Evolutionary conservation across 1,140 invertebrate genomes (phyloP).

Genomic region (Heliconius eleuchia): DNA sequence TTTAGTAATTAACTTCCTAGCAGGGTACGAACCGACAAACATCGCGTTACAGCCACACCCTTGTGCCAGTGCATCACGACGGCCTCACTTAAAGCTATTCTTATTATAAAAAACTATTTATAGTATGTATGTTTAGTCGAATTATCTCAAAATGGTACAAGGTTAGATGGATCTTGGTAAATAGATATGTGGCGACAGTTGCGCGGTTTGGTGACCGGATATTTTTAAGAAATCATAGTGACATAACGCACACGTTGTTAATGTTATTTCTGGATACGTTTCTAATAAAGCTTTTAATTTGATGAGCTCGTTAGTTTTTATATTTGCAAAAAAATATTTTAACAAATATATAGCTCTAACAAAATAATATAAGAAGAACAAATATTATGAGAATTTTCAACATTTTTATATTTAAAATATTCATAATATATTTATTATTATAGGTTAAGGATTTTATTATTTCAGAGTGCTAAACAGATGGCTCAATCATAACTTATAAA

Average conservation of each 20-base stretch:
- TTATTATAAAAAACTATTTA: conserved; percentile 18
- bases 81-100: background rate
- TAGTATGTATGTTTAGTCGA: background rate
- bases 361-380: too few relatives aligned
- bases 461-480: background rate
- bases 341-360: too few relatives aligned
- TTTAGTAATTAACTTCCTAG: too few relatives aligned
- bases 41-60: too few relatives aligned
- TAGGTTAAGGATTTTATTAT: background rate
- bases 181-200: conserved; percentile 45
- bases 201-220: conserved; percentile 50
- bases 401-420: too few relatives aligned
- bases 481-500: background rate
- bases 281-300: conserved; percentile 10
- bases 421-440: too few relatives aligned
- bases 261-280: conserved; percentile 49
- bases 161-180: conserved; percentile 60
- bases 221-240: conserved; percentile 60
- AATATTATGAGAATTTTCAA: too few relatives aligned
- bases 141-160: conserved; percentile 41
- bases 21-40: too few relatives aligned
- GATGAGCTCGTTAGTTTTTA: background rate
- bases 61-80: too few relatives aligned
- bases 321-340: background rate
- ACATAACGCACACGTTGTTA: conserved; percentile 52